Conservation (phyloP, 2,797 vertebrate species). For the Cercopithecus mitis region DNA sequence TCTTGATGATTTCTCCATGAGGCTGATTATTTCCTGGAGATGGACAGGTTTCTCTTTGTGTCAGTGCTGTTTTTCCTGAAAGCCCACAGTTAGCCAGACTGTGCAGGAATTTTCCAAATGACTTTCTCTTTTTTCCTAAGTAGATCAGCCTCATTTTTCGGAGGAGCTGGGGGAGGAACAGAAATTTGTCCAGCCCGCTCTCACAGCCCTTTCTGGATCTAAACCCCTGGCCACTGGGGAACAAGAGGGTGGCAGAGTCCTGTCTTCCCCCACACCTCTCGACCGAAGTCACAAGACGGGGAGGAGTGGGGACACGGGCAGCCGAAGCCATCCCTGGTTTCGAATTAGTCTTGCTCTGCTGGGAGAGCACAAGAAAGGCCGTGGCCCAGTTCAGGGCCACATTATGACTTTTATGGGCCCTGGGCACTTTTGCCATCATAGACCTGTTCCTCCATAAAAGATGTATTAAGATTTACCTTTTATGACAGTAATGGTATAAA, state of each 20-base stretch:
- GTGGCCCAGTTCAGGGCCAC: not conserved
- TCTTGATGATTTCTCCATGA: not conserved
- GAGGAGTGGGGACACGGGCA: fast-evolving
- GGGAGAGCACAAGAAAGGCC: not conserved
- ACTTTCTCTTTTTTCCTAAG: not conserved
- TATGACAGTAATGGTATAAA: not conserved
- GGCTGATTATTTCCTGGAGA: slow-evolving; percentile 5
- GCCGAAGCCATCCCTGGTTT: not conserved
- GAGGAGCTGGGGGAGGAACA: not conserved
- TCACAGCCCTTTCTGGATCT: not conserved
- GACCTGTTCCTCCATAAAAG: not conserved
- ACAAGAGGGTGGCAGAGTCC: not conserved
- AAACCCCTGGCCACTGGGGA: not conserved
- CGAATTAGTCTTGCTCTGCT: not conserved
- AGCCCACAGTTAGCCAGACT: not conserved
- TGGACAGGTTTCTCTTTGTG: not conserved
- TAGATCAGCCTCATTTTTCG: not conserved
- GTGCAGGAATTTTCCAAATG: slow-evolving; percentile 31
- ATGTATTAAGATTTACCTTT: not conserved
- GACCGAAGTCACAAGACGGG: not conserved
- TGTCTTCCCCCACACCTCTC: not conserved
- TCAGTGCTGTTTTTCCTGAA: not conserved
- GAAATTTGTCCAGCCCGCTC: not conserved
- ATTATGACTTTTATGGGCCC: not conserved
- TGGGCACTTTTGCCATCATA: not conserved